Base-by-base conservation (phyloP, 2,888 invertebrate genomes). In the Harpalus rufipes region DNA sequence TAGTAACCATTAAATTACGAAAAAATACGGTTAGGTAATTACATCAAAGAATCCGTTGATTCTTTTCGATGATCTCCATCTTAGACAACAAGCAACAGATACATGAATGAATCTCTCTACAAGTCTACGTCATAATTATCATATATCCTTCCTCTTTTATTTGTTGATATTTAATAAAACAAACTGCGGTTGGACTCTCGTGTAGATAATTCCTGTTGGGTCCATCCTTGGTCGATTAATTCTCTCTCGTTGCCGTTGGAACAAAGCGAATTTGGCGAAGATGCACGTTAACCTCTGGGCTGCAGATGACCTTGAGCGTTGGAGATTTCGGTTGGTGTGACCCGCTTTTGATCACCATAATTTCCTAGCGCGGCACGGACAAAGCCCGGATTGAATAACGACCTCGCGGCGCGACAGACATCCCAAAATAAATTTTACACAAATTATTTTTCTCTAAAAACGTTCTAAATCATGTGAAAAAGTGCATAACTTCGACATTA, bases 341-440 rank as follows among this genome's bases (percentile, higher is more conserved):
- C 81, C 81, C 56, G 81, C 44, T 81, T 81, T 81, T 51, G 81
- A 81, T 81, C 81, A 81, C 44, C 68, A 68, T 81, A 81, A 81
- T 81, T 81, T 81, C 25, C 56, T 68, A 63, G 65, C 81, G 81
- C 81, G 81, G 81, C 81, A 56, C 51, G 65, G 81, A 81, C 81
- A 81, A 81, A 81, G 81, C 81, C 14, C 21, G 56, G 68, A 61
- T 56, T 65, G 68, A 81, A 81, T 81, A 81, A 81, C 65, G 68
- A 68, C 78, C 72, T 74, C 44, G 72, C 41, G 72, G 44, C 44
- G 72, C 72, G 72, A 74, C 68, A 68, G 68, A 68, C 72, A 74
- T 68, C 72, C 72, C 18, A 44, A 74, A 44, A 74, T 74, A 74
- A 41, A 74, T 44, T 44, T 74, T 14, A 44, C 44, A n/a, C 14